A percentile compares a stretch with the other conserved stretches of the same genome.
phyloP scores from a whole-genome alignment of 2,113 vertebrate species.

The Henicopernis longicauda region DNA sequence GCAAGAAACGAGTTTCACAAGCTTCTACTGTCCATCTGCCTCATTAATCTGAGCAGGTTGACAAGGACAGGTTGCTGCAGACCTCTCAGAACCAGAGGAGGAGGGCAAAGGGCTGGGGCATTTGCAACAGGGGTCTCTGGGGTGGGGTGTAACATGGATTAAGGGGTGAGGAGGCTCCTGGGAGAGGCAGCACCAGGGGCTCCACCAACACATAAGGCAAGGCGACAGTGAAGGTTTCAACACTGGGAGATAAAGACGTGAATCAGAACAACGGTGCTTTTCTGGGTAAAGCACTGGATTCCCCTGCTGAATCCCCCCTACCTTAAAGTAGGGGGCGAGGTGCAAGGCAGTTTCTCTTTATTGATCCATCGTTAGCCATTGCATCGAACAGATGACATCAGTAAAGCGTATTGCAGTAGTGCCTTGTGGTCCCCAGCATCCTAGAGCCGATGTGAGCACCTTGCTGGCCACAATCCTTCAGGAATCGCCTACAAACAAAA shows the following conservation, averaged over 20 bases:
- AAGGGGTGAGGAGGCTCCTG: neutral
- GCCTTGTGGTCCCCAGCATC: neutral
- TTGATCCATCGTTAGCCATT: neutral
- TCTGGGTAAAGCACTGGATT: neutral
- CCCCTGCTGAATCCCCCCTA: neutral
- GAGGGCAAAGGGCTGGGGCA: neutral
- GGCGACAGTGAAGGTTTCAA: neutral
- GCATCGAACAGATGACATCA: neutral
- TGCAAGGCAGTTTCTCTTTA: neutral
- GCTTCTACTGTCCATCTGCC: neutral
- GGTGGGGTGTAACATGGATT: neutral
- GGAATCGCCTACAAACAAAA: neutral
- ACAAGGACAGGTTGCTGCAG: neutral
- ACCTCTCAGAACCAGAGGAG: neutral
- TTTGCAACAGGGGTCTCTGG: fast-evolving
- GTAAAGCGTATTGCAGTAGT: neutral
- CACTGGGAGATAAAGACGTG: neutral
- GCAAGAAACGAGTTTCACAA: neutral
- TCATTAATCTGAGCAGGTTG: neutral
- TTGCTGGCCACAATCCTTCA: neutral
- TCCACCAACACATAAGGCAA: neutral
- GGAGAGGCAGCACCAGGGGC: neutral
- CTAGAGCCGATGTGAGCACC: neutral
- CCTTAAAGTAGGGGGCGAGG: neutral
- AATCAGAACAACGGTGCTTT: neutral